Evolutionary conservation across 2,113 vertebrate genomes (phyloP).

Genomic region (Helogale parvula): DNA sequence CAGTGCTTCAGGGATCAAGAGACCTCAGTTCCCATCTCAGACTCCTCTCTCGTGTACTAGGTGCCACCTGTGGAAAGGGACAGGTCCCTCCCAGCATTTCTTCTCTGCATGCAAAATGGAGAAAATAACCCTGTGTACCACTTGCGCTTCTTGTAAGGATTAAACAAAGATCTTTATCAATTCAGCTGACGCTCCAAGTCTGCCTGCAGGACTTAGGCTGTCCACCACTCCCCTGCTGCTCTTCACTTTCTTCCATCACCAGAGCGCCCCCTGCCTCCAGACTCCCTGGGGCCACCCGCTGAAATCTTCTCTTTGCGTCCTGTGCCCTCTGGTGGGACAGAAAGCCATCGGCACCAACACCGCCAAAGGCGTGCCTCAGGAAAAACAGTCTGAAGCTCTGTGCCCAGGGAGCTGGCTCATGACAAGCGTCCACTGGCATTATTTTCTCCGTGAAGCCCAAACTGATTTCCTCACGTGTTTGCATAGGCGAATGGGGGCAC

Average conservation of each 20-base stretch:
- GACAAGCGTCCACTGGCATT: fast-evolving
- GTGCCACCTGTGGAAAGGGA: background rate
- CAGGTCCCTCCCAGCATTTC: background rate
- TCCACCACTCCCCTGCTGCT: background rate
- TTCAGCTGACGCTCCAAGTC: fast-evolving
- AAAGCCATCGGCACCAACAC: background rate
- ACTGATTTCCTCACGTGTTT: background rate
- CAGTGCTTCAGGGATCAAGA: background rate
- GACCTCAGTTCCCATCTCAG: background rate
- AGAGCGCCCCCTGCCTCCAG: background rate
- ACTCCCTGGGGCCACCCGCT: background rate
- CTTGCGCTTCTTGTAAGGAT: background rate
- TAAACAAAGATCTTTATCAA: background rate
- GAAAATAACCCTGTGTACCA: background rate
- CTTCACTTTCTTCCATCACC: background rate
- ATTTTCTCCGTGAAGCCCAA: fast-evolving
- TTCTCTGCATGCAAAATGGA: background rate
- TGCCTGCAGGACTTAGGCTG: background rate
- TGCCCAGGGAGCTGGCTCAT: fast-evolving
- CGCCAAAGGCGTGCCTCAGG: fast-evolving
- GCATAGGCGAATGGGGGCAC: background rate
- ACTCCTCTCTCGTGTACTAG: fast-evolving
- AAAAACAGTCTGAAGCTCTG: fast-evolving
- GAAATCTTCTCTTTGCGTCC: background rate
- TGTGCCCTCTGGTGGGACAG: background rate